Evolutionary conservation across 2,113 vertebrate genomes (phyloP).

Genomic region (Dolichotis patagonum): DNA sequence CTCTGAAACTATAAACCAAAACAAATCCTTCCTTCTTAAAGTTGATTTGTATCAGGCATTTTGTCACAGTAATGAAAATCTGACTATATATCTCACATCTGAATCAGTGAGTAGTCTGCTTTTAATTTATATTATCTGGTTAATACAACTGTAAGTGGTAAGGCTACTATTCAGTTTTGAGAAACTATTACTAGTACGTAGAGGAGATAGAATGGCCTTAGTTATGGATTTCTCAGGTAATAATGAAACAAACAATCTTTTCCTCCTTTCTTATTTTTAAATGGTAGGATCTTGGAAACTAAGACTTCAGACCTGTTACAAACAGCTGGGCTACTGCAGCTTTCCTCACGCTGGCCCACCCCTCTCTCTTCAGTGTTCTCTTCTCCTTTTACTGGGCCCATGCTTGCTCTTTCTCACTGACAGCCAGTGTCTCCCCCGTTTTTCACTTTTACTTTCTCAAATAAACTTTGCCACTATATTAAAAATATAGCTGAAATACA

Average conservation of each 20-base stretch:
- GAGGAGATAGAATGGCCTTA: background rate
- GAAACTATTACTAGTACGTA: slow-evolving; percentile 37
- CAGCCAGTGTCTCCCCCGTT: background rate
- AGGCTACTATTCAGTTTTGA: slow-evolving; percentile 43
- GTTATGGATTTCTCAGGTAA: slow-evolving; percentile 29
- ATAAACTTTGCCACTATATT: background rate
- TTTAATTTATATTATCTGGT: slow-evolving; percentile 23
- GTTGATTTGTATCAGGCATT: background rate
- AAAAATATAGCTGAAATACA: background rate
- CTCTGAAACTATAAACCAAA: background rate
- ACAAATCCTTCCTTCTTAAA: background rate
- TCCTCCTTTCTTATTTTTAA: background rate
- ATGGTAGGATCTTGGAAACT: slow-evolving; percentile 38
- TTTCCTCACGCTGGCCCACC: background rate
- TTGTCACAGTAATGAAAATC: background rate
- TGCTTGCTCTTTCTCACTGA: background rate
- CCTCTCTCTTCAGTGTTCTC: background rate
- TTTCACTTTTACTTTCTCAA: background rate
- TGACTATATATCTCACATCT: background rate
- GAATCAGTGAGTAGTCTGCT: slow-evolving; percentile 28
- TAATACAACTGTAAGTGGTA: background rate
- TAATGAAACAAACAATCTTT: slow-evolving; percentile 4
- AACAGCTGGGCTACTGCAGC: background rate
- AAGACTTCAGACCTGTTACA: slow-evolving; percentile 48
- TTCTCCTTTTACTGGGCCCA: background rate